Evolutionary conservation across 2,797 vertebrate genomes (phyloP).

Genomic region (Jordanella pulchra): DNA sequence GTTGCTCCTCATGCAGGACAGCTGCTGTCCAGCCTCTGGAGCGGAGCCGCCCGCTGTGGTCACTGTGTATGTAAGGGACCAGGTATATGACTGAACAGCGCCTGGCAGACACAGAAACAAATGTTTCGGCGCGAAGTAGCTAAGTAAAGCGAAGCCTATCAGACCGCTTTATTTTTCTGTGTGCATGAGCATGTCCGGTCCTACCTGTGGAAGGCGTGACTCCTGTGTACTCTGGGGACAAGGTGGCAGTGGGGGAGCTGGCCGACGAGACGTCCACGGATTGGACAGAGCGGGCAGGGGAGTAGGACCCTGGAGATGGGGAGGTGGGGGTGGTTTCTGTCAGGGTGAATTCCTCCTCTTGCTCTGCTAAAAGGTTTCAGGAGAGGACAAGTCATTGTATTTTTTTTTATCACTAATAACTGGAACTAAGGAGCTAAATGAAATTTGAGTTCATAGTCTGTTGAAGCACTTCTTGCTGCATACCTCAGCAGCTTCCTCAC

Average conservation of each 20-base stretch:
- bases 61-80: slow-evolving; percentile 99
- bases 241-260: slow-evolving; percentile 86
- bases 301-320: slow-evolving; percentile 88
- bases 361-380: slow-evolving; percentile 77
- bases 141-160: slow-evolving; percentile 38
- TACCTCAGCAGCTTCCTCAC: not conserved
- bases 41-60: slow-evolving; percentile 92
- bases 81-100: slow-evolving; percentile 99
- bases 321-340: slow-evolving; percentile 86
- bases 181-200: slow-evolving; percentile 19
- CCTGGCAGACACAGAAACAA: slow-evolving; percentile 84
- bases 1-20: slow-evolving; percentile 91
- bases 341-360: slow-evolving; percentile 85
- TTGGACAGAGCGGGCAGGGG: slow-evolving; percentile 89
- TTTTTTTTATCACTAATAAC: not conserved
- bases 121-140: slow-evolving; percentile 61
- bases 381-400: not conserved
- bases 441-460: not conserved
- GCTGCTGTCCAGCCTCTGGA: slow-evolving; percentile 88
- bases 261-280: slow-evolving; percentile 86
- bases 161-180: slow-evolving; percentile 4
- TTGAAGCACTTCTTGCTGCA: not conserved
- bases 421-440: not conserved
- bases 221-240: slow-evolving; percentile 89
- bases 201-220: slow-evolving; percentile 87